Conservation (phyloP, 1,140 invertebrate genomes). For the Pentalonia nigronervosa region DNA sequence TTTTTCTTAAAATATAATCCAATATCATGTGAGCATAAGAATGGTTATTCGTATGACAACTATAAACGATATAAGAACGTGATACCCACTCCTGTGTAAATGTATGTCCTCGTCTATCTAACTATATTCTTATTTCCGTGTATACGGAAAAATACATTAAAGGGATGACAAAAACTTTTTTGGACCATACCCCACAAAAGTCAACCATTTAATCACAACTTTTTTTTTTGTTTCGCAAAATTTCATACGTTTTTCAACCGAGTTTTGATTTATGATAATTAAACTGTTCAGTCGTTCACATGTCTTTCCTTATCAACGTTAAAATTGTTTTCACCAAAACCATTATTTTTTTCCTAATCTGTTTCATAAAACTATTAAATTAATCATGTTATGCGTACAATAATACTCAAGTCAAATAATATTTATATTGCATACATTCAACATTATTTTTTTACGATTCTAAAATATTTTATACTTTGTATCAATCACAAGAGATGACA, state of each 20-base stretch:
- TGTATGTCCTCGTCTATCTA: not conserved
- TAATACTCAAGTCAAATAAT: not conserved
- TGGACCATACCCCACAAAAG: not conserved
- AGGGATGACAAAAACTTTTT: slow-evolving; percentile 35
- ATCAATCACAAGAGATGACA: not conserved
- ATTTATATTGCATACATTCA: not conserved
- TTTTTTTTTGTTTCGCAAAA: not conserved
- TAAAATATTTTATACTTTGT: not conserved
- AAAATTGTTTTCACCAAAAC: not conserved
- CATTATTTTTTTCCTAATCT: not conserved
- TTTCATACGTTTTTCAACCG: not conserved
- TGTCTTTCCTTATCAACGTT: not conserved
- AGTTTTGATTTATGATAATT: slow-evolving; percentile 35
- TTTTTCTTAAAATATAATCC: not conserved
- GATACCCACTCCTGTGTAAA: not conserved
- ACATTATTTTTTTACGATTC: not conserved
- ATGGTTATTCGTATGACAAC: not conserved
- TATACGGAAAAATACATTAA: not conserved
- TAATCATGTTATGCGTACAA: not conserved
- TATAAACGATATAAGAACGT: not conserved
- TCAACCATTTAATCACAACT: slow-evolving; percentile 28
- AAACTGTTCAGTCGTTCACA: not conserved
- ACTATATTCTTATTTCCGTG: not conserved
- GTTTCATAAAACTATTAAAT: not conserved
- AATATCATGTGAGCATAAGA: not conserved